Base-by-base conservation (phyloP, 2,113 vertebrate species). In the Poeciliopsis occidentalis region DNA sequence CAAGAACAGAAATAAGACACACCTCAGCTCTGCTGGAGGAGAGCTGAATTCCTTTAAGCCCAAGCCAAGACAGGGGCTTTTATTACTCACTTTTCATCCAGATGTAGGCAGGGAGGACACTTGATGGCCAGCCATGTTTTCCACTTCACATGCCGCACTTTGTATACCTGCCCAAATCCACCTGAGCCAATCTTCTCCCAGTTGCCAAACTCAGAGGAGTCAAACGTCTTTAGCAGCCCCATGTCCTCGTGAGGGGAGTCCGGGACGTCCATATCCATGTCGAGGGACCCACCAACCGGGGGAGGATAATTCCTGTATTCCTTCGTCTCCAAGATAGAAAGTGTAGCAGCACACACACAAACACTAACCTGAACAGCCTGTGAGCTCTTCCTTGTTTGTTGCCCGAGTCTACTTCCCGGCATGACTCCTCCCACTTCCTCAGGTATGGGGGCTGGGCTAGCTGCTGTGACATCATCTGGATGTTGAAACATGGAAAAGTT, bases 141-240 rank as follows among this genome's bases (percentile, higher is more conserved):
- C 98, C 98, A 99, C 93, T 97, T 95, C 63, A 97, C 91, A 37
- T 99, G 98, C 72, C 97, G 96, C 77, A 98, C 97, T 91, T 98
- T 98, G 85, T 98, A 99, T 83, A 98, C 98, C 92, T 99, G 97
- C 83, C 98, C 97, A 90, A 98, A 98, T 61, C 98, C 98, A 10
- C 97, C 98, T 0, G 97, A 98, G 78, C 98, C 98, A 34, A 98
- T 97, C 80, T 98, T 98, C 91, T 98, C 97, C 98, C 98, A 98
- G 83, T 93, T 95, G 64, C 91, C 90, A 91, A 99, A 98, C 91
- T 98, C 96, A 66, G 87, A 83, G 64, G 95, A 95, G 63, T 96
- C 96, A 90, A 99, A 99, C 37, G 96, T 97, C 83, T 94, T 96
- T 47, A 99, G 91, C 78, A 98, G 93, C 74, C 97, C 97, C 96